Evolutionary conservation across 1,140 invertebrate genomes (phyloP).

Genomic region (Antheraea mylitta): DNA sequence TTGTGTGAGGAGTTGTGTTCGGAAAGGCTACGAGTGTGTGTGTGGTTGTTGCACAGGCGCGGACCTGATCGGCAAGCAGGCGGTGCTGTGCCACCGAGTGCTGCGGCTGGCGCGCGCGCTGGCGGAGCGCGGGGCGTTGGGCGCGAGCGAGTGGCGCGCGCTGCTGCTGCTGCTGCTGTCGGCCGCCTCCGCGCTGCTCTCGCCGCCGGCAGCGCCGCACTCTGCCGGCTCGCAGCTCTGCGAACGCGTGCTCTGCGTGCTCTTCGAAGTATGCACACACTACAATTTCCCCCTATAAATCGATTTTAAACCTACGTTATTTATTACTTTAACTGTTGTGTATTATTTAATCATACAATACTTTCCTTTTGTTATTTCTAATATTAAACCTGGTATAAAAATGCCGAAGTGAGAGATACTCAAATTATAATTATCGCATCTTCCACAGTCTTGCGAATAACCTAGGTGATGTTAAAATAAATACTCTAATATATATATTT

Average conservation of each 20-base stretch:
- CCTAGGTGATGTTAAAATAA: no score
- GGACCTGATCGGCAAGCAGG: constrained; percentile 95
- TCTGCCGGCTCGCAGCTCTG: constrained; percentile 97
- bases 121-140: constrained; percentile 90
- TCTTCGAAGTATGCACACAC: constrained; percentile 96
- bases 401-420: no score
- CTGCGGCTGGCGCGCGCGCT: constrained; percentile 92
- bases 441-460: no score
- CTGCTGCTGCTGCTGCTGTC: constrained; percentile 94
- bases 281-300: no score
- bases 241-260: constrained; percentile 94
- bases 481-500: no score
- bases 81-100: constrained; percentile 96
- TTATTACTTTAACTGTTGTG: no score
- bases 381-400: no score
- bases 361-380: no score
- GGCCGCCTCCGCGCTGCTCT: constrained; percentile 94
- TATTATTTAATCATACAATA: no score
- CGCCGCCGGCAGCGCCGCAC: constrained; percentile 95
- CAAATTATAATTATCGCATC: no score
- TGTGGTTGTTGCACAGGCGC: constrained; percentile 79
- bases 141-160: constrained; percentile 94
- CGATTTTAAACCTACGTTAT: no score
- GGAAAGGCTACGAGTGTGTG: not conserved
- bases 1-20: not conserved